Evolutionary conservation across 2,888 invertebrate genomes (phyloP).

Genomic region (Helobdella robusta): DNA sequence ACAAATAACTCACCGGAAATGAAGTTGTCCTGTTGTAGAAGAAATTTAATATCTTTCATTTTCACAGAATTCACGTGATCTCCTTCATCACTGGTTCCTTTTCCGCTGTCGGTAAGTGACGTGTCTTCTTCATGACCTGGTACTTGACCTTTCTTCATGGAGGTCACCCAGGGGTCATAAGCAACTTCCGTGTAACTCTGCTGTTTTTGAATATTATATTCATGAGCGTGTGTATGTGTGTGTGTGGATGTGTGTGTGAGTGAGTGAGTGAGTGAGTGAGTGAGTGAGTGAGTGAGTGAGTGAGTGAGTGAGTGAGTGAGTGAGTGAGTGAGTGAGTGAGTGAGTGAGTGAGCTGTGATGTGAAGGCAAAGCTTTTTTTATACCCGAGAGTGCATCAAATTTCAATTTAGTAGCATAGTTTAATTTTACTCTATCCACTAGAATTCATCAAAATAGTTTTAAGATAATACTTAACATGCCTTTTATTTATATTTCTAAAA

Average conservation of each 20-base stretch:
- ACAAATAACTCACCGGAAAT: no score
- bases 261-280: background rate
- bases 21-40: no score
- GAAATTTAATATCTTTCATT: no score
- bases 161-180: constrained; percentile 20
- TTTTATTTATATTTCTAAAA: no score
- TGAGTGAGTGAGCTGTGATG: background rate
- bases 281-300: background rate
- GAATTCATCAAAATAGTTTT: no score
- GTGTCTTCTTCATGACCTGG: constrained; percentile 11
- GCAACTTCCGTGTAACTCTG: background rate
- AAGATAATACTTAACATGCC: no score
- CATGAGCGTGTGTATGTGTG: background rate
- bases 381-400: no score
- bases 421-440: no score
- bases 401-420: no score
- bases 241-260: no score
- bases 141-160: background rate
- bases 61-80: no score
- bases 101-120: constrained; percentile 21
- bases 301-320: background rate
- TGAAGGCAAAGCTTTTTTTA: no score
- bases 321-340: background rate
- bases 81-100: constrained; percentile 23
- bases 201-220: background rate